Evolutionary conservation across 2,797 vertebrate species (phyloP).

Genomic region (Cossypha heuglini): DNA sequence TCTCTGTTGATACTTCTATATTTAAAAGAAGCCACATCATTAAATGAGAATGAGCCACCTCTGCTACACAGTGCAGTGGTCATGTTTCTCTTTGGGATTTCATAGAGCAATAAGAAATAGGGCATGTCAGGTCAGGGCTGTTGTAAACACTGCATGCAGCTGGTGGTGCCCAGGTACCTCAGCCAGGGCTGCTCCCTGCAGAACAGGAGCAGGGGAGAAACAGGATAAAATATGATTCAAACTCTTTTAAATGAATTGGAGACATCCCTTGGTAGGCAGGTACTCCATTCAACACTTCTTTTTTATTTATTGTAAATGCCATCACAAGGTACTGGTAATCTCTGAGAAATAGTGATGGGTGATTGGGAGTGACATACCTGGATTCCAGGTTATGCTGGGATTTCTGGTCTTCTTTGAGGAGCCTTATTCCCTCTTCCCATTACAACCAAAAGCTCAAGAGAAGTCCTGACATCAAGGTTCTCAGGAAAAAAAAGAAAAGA

Average conservation of each 20-base stretch:
- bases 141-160: neutral
- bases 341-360: neutral
- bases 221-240: neutral
- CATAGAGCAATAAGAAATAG: neutral
- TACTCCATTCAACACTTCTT: neutral
- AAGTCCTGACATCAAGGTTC: neutral
- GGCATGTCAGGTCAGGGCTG: neutral
- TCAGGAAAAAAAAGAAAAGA: neutral
- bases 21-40: conserved; percentile 33
- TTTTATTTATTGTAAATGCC: neutral
- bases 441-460: neutral
- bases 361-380: neutral
- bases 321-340: neutral
- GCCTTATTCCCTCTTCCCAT: neutral
- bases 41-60: neutral
- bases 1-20: conserved; percentile 24
- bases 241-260: neutral
- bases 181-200: neutral
- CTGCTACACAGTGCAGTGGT: fast-evolving
- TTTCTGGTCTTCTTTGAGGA: neutral
- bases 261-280: neutral
- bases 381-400: neutral
- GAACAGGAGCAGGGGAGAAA: neutral
- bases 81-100: neutral
- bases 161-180: neutral